These are phyloP conservation scores for Danio jaintianensis DNA, from an alignment of 2,797 vertebrate genomes.

Conservation along the genomic window DNA sequence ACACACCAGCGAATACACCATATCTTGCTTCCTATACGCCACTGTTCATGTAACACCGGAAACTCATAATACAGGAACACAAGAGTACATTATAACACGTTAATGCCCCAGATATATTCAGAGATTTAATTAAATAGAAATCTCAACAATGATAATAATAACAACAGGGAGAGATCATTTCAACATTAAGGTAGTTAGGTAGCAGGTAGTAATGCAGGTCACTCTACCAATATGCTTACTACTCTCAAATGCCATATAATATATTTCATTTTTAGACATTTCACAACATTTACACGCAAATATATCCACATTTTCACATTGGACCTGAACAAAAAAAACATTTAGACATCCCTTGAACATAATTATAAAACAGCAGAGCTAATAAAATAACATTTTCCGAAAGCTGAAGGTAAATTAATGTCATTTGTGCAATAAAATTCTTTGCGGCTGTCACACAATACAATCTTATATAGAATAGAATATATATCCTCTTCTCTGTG, in stretches of 20 bases:
- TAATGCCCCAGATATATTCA: constrained; percentile 34
- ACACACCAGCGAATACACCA: neutral
- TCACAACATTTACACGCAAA: constrained; percentile 32
- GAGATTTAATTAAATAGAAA: constrained; percentile 25
- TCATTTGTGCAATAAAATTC: constrained; percentile 31
- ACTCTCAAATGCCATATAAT: constrained; percentile 7
- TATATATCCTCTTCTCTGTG: constrained; percentile 44
- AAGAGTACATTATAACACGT: neutral
- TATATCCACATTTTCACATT: constrained; percentile 21
- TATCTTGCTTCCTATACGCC: constrained; percentile 6
- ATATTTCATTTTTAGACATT: constrained; percentile 27
- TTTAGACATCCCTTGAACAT: constrained; percentile 20
- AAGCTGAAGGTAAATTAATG: constrained; percentile 49
- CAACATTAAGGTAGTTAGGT: constrained; percentile 26
- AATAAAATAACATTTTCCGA: constrained; percentile 35
- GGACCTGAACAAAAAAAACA: constrained; percentile 25
- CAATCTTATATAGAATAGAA: constrained; percentile 44
- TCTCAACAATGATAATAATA: constrained; percentile 31
- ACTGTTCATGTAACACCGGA: constrained; percentile 5
- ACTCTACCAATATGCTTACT: neutral
- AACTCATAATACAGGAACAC: neutral
- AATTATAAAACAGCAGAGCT: constrained; percentile 44
- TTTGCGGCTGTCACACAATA: constrained; percentile 41
- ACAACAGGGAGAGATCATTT: constrained; percentile 16
- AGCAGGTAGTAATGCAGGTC: neutral